Base-by-base conservation (phyloP, 92 coral and sea anemone genomes). In the Heliopora coerulea region DNA sequence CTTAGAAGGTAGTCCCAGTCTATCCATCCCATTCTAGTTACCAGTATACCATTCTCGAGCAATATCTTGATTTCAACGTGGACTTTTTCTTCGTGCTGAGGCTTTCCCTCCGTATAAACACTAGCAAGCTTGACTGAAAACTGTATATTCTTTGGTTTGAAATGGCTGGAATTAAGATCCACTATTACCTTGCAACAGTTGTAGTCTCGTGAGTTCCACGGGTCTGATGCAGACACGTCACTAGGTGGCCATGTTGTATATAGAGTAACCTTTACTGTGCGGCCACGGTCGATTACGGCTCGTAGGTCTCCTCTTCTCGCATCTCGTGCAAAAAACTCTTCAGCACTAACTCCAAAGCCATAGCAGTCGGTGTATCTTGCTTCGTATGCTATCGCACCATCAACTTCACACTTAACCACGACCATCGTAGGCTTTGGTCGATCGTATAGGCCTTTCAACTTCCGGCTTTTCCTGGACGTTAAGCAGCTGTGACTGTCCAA, bases 291-390 rank as follows among this genome's bases (percentile, higher is more conserved):
- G 52, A 46, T 46, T 46, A 46, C 52, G n/a, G 52, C 52, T 6
- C n/a, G 14, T 46, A 46, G n/a, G 10, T 46, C 52, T 46, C 52
- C 52, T n/a, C 15, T 15, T n/a, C 52, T 8, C 17, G 52, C 52
- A 46, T 46, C 52, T 46, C 52, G 52, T 46, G 15, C 52, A 46
- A 46, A 46, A 46, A 8, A 46, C 2, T 46, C 52, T 46, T 46
- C 52, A 15, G 52, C 52, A 46, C 2, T 2, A 6, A 46, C n/a
- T 8, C 52, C 52, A 46, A 46, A 8, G n/a, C 52, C n/a, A 15
- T 46, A 46, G n/a, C 52, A 46, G 15, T 46, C 52, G n/a, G 52
- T 46, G 52, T 46, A 46, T 46, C 52, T 46, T 46, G 52, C 52
- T 46, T 46, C 52, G 52, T 46, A 46, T 15, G 15, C 7, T 15